Evolutionary conservation across 2,888 invertebrate species (phyloP).

Genomic region (Monopis laevigella): DNA sequence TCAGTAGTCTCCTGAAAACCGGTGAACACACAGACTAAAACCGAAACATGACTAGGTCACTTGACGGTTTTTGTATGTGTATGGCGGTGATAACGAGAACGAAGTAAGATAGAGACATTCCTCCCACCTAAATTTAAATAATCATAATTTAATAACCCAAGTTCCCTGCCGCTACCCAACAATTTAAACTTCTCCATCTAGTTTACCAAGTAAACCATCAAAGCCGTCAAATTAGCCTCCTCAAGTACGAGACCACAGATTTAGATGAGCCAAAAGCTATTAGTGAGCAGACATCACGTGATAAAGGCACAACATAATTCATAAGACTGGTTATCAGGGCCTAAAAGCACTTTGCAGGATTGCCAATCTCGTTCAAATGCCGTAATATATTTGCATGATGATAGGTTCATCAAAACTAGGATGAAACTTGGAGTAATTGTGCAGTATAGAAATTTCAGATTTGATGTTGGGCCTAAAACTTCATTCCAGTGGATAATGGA

Average conservation of each 20-base stretch:
- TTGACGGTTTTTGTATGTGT: too few species aligned
- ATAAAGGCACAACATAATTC: constrained; percentile 33
- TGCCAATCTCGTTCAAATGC: constrained; percentile 36
- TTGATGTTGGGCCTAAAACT: too few species aligned
- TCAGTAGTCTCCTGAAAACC: too few species aligned
- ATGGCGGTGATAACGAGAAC: too few species aligned
- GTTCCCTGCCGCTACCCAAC: too few species aligned
- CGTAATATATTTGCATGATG: constrained; percentile 41
- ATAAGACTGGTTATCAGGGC: constrained; percentile 42
- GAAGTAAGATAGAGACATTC: too few species aligned
- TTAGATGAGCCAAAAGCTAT: constrained; percentile 7
- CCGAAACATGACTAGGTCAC: too few species aligned
- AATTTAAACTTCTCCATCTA: background rate
- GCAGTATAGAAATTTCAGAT: too few species aligned
- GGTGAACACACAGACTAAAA: too few species aligned
- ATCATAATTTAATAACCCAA: too few species aligned
- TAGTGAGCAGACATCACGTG: constrained; percentile 18
- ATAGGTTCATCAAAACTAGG: constrained; percentile 33
- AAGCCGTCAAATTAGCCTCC: constrained; percentile 5
- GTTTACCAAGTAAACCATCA: constrained; percentile 8
- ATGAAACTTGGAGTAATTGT: constrained; percentile 34
- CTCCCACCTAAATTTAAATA: too few species aligned
- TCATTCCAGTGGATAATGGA: too few species aligned
- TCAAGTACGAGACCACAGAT: background rate
- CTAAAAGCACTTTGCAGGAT: constrained; percentile 45